Conservation (phyloP, 2,113 vertebrate genomes). For the Spizaetus ornatus region DNA sequence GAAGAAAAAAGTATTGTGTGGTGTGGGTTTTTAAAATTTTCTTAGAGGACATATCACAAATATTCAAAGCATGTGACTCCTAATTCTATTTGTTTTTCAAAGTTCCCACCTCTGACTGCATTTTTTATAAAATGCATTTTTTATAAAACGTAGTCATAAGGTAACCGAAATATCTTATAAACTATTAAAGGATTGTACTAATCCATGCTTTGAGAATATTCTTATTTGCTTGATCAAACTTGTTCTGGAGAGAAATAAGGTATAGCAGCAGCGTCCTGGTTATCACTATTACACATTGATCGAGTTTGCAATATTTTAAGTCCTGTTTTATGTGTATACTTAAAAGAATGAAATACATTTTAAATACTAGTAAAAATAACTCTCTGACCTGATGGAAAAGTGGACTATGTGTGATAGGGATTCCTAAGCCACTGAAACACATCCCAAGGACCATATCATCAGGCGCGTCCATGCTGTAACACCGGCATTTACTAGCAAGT, state of each 20-base stretch:
- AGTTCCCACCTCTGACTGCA: neutral
- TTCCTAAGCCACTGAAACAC: constrained; percentile 91
- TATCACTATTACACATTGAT: neutral
- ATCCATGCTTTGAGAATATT: neutral
- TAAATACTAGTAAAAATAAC: neutral
- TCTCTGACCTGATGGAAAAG: constrained; percentile 92
- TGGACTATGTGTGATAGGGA: constrained; percentile 89
- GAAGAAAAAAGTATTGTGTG: neutral
- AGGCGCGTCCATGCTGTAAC: constrained; percentile 90
- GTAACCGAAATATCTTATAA: neutral
- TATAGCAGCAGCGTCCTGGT: neutral
- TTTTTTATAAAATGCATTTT: neutral
- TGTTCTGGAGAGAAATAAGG: neutral
- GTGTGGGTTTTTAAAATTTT: neutral
- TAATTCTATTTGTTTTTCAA: neutral
- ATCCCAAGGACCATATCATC: constrained; percentile 99
- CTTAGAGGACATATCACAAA: neutral
- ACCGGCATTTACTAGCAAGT: constrained; percentile 86
- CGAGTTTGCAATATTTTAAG: rapidly evolving
- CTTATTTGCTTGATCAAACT: neutral
- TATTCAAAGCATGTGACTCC: neutral
- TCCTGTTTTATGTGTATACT: neutral
- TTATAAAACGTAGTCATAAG: neutral
- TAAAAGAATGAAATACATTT: neutral
- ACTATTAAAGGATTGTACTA: neutral